Base-by-base conservation (phyloP, 2,113 vertebrate genomes). In the Coryphaenoides rupestris region DNA sequence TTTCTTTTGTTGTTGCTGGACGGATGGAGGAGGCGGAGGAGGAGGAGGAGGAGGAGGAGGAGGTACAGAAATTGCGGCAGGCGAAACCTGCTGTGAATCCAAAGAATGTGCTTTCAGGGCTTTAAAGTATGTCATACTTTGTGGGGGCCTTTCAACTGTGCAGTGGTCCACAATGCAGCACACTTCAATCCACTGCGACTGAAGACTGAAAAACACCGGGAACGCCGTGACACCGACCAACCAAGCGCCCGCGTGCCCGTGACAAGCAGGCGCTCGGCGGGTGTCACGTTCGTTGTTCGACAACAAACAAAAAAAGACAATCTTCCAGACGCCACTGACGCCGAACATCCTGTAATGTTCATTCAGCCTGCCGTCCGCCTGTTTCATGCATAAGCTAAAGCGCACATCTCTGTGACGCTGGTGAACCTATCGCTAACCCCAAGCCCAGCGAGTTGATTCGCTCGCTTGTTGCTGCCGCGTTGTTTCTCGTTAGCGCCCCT, bases 401-500 rank as follows among this genome's bases (percentile, higher is more conserved):
- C 56, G 72, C 78, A 78, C 76, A 73, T 75, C 73, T 67, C 24
- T 12, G 33, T 58, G 70, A 73, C 60, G 65, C 76, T 82, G 55
- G 7, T 62, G 19, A 71, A 69, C 75, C 74, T 73, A 79, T 82
- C 74, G 74, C 74, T 21, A 5, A n/a, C 50, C 6, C 7, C 77
- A 9, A 40, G 33, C 33, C 9, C 33, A 40, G 33, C 33, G 6
- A 10, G 33, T 12, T 10, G 33, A 40, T 79, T 67, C 33, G 56
- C 71, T 59, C 78, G 71, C 70, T 59, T 78, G 73, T 68, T 16
- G 23, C 53, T 74, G 19, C 54, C 56, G 75, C 83, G 79, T 74
- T 66, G 19, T 21, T 78, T 84, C 85, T 87, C 75, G 78, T 89
- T 87, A 85, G 80, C 77, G 68, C 67, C 62, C 66, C 80, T 82